phyloP scores from a whole-genome alignment of 2,888 invertebrate species.

The Agriopis marginaria region DNA sequence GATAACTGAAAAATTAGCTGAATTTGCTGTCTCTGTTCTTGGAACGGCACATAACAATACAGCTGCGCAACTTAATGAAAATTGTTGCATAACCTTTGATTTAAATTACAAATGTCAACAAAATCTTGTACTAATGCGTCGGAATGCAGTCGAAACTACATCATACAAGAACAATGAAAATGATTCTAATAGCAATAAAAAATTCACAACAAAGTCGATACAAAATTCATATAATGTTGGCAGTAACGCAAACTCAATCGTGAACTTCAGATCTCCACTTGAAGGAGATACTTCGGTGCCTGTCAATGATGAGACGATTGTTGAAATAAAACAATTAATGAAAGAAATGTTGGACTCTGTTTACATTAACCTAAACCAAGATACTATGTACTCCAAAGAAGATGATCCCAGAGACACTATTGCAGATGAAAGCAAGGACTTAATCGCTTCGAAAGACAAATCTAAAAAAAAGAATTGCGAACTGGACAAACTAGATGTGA shows the following conservation, averaged over 20 bases:
- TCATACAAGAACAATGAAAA: conserved; percentile 6
- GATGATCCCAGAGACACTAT: conserved; percentile 66
- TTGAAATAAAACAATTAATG: conserved; percentile 75
- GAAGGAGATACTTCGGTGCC: conserved; percentile 1
- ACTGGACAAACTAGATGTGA: conserved; percentile 88
- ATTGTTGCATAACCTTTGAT: conserved; percentile 81
- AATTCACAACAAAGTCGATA: neutral
- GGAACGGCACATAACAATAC: conserved; percentile 59
- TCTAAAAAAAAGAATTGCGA: conserved; percentile 76
- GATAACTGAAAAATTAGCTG: conserved; percentile 81
- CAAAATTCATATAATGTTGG: neutral
- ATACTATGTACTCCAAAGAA: conserved; percentile 71
- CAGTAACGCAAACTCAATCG: neutral
- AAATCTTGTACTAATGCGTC: conserved; percentile 83
- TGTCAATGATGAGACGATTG: conserved; percentile 16
- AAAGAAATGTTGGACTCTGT: conserved; percentile 86
- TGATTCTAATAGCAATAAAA: neutral
- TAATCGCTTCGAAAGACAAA: conserved; percentile 63
- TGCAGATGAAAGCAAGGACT: conserved; percentile 42
- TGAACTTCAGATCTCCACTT: conserved; percentile 9
- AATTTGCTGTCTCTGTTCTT: conserved; percentile 85
- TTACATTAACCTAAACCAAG: conserved; percentile 86
- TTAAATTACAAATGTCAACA: conserved; percentile 87
- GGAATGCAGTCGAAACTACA: conserved; percentile 45
- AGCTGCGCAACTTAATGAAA: conserved; percentile 53